Evolutionary conservation across 2,797 vertebrate species (phyloP), one percentile per base, ranked within the genome.

Genomic region (Sciaenops ocellatus): DNA sequence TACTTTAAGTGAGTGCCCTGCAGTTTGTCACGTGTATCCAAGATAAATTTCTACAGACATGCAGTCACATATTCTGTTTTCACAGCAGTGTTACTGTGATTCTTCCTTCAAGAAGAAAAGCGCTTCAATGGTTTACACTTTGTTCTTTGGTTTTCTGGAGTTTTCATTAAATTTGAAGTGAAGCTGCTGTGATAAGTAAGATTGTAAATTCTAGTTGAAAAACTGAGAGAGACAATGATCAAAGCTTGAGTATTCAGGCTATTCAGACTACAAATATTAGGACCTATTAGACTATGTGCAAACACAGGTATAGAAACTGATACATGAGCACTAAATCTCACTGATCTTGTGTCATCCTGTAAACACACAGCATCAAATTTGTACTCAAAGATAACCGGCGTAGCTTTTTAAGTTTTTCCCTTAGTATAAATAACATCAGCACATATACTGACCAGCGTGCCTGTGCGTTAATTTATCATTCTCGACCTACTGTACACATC

Each of bases 401-500:
- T 11, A 26, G 20, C 30, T 5, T 17, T 55, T 55, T 44, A 16
- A 16, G 15, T 20, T 11, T 22, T 69, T 6, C 9, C 28, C 41
- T 20, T 42, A 28, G 51, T 48, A 41, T 56, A 46, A 72, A 42
- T 52, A 63, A 56, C 47, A 73, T 59, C 3, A 20, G 59, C 41
- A 72, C 20, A 67, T 16, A 51, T 4, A 76, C 30, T 28, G 22
- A 85, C 8, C 20, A 50, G 41, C n/a, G 16, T 26, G 34, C 77
- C 15, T 42, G 24, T n/a, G 44, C 62, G 51, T 69, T 73, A 30
- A 74, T 67, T 55, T 7, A 80, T 84, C 59, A 60, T 41, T 61
- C 34, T 52, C 6, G 1, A 46, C 55, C 47, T 30, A 54, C 26
- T 54, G 47, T 54, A 69, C 63, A 56, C 60, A 66, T 73, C 8